Evolutionary conservation across 2,113 vertebrate genomes (phyloP).

Genomic region (Empidonax alnorum): DNA sequence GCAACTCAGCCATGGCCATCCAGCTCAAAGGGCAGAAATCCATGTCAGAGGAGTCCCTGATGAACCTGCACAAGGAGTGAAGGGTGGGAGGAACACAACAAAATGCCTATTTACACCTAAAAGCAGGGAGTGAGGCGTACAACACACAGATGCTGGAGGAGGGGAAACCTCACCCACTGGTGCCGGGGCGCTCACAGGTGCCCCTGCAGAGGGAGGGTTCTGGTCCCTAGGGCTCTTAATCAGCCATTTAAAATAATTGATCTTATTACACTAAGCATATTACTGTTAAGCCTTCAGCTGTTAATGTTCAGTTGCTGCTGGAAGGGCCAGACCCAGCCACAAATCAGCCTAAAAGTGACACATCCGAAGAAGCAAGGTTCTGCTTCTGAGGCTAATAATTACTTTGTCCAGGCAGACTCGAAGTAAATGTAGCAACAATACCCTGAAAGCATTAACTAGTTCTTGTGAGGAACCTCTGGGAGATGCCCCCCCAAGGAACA

Average conservation of each 20-base stretch:
- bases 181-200: neutral
- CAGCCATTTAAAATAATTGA: conserved; percentile 62
- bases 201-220: neutral
- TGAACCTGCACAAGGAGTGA: neutral
- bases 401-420: neutral
- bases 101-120: neutral
- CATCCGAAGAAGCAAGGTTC: neutral
- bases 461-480: neutral
- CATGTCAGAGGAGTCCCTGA: neutral
- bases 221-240: conserved; percentile 32
- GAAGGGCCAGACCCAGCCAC: neutral
- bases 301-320: neutral
- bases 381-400: neutral
- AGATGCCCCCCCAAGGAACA: neutral
- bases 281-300: conserved; percentile 54
- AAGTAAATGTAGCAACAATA: neutral
- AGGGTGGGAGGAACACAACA: neutral
- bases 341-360: neutral
- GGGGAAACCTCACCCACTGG: neutral
- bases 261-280: conserved; percentile 56
- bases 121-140: neutral
- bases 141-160: neutral
- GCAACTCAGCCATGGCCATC: neutral
- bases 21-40: neutral
- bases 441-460: neutral